Evolutionary conservation across 2,888 invertebrate genomes (phyloP), one percentile per base, ranked within the genome.

Genomic region (Homarus gammarus): DNA sequence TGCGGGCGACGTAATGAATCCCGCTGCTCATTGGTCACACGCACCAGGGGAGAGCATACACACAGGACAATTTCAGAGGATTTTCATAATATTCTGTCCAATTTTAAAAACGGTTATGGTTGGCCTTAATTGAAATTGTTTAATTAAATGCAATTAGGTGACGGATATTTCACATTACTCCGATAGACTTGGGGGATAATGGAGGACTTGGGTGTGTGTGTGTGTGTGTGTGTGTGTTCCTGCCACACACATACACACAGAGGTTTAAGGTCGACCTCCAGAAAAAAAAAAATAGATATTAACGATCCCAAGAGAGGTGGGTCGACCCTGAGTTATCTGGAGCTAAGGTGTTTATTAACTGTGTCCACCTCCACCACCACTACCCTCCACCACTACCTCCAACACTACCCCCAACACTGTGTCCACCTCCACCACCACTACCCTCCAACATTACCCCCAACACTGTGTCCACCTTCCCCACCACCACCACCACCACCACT

Each of bases 1-100:
- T 77, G 86, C 73, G 68, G 86, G 86, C 49, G 86, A 68, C 64
- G 77, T 86, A 86, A 86, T 85, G 85, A 85, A 85, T 86, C 86
- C 77, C 72, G 49, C 72, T n/a, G 84, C 51, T 70, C 56, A 73
- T 84, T 84, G 84, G 84, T 84, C 84, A 84, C 84, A 84, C 84
- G 33, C 56, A 44, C 44, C n/a, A n/a, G n/a, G n/a, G 61, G 61
- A 33, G 78, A 31, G 8, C 61, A 36, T 36, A 82, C n/a, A 61
- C 64, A 31, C 38, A 38, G 64, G 82, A 64, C 73, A 40, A 73
- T 73, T 73, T 27, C 27, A 33, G 33, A 31, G 73, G 38, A 38
- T 36, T 36, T 38, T 73, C 40, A 38, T 38, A n/a, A 73, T 73
- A 73, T 40, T 56, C 40, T 33, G 73, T 73, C 73, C 73, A n/a